Base-by-base conservation (phyloP, 2,888 invertebrate genomes). In the Andrena camellia region DNA sequence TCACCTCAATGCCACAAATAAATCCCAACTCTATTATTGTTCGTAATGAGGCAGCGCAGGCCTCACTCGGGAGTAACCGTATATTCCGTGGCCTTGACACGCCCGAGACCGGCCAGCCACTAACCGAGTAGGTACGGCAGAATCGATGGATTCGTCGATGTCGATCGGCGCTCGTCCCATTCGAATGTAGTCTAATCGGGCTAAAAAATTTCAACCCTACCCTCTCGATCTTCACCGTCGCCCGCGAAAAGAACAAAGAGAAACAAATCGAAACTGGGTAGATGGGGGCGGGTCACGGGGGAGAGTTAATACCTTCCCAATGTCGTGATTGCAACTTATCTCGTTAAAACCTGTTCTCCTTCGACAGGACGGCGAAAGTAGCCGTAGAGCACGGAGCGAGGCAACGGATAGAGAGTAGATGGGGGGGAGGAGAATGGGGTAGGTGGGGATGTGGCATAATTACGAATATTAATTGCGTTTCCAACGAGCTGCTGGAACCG, bases 381-480 rank as follows among this genome's bases (percentile, higher is more conserved):
- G 81, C 77, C 77, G 69, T 76, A 62, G 82, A 79, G 73, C 60
- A 77, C 72, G 78, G 83, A 78, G 70, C 76, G 73, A 78, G 50
- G 78, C 74, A 62, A 48, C 42, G 54, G 69, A 79, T 67, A 71
- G 74, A 50, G 59, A 66, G 76, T 54, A 2, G 50, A 48, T 54
- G 66, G 17, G 4, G 57, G 33, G 48, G n/a, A n/a, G 60, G 26
- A 48, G 42, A 23, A 17, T 26, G 42, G 62, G 42, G 69, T 86
- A 84, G 86, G 88, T 86, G 86, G 89, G 89, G 88, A 89, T 86
- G 88, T 89, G 88, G 87, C 88, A 89, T 89, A 92, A 94, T 93
- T 93, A 92, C 91, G 92, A 93, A 93, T 93, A 93, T 93, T 93
- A 93, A 93, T 94, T 93, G 91, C 92, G 93, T 92, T 93, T 91